Percentiles rank a stretch among this genome's conserved stretches.
phyloP scores from a whole-genome alignment of 1,140 invertebrate genomes.

The Dreissena polymorpha region DNA sequence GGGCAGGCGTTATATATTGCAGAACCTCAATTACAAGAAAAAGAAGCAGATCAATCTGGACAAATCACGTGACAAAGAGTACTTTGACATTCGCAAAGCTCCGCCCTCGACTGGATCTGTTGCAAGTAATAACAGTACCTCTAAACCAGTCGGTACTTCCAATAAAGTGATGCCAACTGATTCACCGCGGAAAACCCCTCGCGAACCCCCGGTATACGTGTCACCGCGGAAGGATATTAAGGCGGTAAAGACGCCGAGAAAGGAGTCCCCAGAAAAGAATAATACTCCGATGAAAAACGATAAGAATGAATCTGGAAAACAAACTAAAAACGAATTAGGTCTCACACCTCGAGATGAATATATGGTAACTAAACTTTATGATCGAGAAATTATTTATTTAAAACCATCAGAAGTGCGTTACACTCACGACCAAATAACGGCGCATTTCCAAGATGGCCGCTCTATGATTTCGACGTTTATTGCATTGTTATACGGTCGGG shows the following conservation, averaged over 20 bases:
- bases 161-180: constrained; percentile 54
- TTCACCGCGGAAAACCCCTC: constrained; percentile 14
- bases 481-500: constrained; percentile 34
- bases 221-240: constrained; percentile 35
- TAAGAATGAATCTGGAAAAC: not conserved
- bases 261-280: constrained; percentile 1
- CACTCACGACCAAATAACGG: constrained; percentile 45
- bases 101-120: constrained; percentile 17
- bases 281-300: constrained; percentile 20
- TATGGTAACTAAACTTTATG: constrained; percentile 49
- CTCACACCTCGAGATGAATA: constrained; percentile 44
- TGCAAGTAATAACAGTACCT: not conserved
- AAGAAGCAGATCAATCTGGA: constrained; percentile 13
- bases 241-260: not conserved
- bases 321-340: constrained; percentile 31
- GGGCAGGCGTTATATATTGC: constrained; percentile 37
- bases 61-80: constrained; percentile 27
- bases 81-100: constrained; percentile 26
- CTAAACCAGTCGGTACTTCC: constrained; percentile 30
- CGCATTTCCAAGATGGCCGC: constrained; percentile 50
- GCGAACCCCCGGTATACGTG: constrained; percentile 21
- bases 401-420: constrained; percentile 50
- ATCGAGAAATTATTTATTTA: constrained; percentile 44
- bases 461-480: constrained; percentile 48
- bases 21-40: constrained; percentile 44